Evolutionary conservation across 2,797 vertebrate genomes (phyloP).

Genomic region (Anguilla obscura): DNA sequence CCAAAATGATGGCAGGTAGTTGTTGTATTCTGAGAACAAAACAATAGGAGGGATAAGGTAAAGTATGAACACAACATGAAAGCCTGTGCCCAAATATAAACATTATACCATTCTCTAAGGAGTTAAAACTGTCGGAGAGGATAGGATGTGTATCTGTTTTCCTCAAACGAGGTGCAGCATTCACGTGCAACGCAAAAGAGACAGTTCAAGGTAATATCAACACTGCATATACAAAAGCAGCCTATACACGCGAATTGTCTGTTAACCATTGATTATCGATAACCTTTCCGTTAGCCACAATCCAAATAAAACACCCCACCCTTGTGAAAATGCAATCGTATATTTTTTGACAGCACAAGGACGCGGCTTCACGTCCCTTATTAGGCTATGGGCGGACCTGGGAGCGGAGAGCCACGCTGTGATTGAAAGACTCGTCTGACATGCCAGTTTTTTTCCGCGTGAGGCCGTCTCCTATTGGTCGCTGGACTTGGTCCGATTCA

Average conservation of each 20-base stretch:
- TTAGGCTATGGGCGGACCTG: conserved; percentile 61
- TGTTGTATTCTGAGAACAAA: not conserved
- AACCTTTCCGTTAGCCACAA: not conserved
- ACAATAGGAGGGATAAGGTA: not conserved
- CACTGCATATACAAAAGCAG: conserved; percentile 28
- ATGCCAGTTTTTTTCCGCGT: conserved; percentile 58
- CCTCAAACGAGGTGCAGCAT: not conserved
- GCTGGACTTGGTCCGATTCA: conserved; percentile 71
- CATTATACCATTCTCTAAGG: not conserved
- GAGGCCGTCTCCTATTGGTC: conserved; percentile 62
- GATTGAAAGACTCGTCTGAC: conserved; percentile 68
- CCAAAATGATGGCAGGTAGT: not conserved
- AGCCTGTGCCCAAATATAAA: not conserved
- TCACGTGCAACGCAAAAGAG: not conserved
- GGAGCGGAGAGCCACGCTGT: conserved; percentile 34
- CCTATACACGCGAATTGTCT: not conserved
- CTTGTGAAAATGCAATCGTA: not conserved
- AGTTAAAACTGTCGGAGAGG: not conserved
- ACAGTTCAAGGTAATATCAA: not conserved
- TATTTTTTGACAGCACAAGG: conserved; percentile 19
- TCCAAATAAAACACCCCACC: not conserved
- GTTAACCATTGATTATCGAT: conserved; percentile 42
- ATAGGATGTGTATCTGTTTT: not conserved
- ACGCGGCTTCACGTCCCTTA: conserved; percentile 51
- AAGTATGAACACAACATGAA: not conserved